These are phyloP conservation scores for Coendou prehensilis DNA, from an alignment of 2,797 vertebrate species.

Conservation along the genomic window DNA sequence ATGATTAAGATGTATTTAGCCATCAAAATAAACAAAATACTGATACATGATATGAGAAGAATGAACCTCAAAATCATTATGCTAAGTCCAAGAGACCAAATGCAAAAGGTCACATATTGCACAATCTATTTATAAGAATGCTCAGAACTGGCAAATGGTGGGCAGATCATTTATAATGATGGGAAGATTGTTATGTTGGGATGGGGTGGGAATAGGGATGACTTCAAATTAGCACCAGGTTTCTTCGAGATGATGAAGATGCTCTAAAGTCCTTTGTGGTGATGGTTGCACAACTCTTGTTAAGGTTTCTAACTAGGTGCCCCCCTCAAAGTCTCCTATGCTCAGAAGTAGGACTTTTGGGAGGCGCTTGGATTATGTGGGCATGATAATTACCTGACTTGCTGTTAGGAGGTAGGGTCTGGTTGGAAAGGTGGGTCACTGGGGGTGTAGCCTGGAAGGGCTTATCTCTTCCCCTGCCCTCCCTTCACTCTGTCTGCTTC, in stretches of 20 bases:
- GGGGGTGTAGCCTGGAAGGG: not conserved
- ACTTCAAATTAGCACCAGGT: not conserved
- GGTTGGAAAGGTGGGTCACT: not conserved
- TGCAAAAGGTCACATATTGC: not conserved
- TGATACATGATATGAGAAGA: not conserved
- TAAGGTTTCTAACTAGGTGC: not conserved
- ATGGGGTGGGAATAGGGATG: not conserved
- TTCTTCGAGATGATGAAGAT: not conserved
- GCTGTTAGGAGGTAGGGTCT: not conserved
- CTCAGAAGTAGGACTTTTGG: not conserved
- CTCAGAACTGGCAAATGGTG: not conserved
- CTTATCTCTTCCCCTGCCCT: not conserved
- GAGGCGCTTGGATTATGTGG: not conserved
- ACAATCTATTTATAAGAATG: not conserved
- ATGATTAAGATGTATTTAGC: not conserved
- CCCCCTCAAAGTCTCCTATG: not conserved
- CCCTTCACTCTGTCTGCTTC: not conserved
- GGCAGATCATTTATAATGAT: not conserved
- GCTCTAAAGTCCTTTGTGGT: not conserved
- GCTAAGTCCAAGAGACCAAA: not conserved
- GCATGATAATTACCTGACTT: not conserved
- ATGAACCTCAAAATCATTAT: not conserved
- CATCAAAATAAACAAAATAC: not conserved
- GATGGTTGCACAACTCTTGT: not conserved
- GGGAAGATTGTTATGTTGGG: not conserved